These are phyloP conservation scores for Gari tellinella DNA, from an alignment of 2,888 invertebrate species.

Conservation along the genomic window DNA sequence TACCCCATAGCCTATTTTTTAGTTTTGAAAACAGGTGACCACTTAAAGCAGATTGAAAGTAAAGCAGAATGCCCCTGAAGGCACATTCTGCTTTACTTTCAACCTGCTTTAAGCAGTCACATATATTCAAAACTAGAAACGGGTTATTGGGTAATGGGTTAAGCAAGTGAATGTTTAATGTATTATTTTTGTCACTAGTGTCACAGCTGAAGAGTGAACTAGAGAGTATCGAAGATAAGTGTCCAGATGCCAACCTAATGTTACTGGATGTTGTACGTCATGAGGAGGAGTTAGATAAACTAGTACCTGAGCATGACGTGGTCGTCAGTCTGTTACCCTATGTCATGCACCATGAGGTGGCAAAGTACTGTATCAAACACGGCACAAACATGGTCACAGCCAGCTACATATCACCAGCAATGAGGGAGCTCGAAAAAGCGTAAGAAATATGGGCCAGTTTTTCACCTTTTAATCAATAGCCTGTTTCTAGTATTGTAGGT, in stretches of 20 bases:
- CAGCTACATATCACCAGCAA: conserved; percentile 95
- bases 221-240: conserved; percentile 91
- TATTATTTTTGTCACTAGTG: conserved; percentile 85
- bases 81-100: too few relatives aligned
- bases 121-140: too few relatives aligned
- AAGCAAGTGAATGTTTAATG: too few relatives aligned
- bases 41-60: too few relatives aligned
- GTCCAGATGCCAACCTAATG: conserved; percentile 89
- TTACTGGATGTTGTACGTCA: conserved; percentile 92
- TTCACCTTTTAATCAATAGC: too few relatives aligned
- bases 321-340: conserved; percentile 94
- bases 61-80: too few relatives aligned
- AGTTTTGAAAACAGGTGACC: too few relatives aligned
- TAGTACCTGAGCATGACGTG: conserved; percentile 88
- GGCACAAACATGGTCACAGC: conserved; percentile 98
- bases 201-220: conserved; percentile 95
- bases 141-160: too few relatives aligned
- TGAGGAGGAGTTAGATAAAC: conserved; percentile 88
- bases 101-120: too few relatives aligned
- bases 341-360: conserved; percentile 92
- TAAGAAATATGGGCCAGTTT: conserved; percentile 86
- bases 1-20: too few relatives aligned
- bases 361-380: conserved; percentile 93
- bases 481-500: too few relatives aligned
- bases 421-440: conserved; percentile 91